Percentiles rank a stretch among this genome's conserved stretches.
Conservation (phyloP, 2,113 vertebrate genomes). For the Myotis lucifugus region DNA sequence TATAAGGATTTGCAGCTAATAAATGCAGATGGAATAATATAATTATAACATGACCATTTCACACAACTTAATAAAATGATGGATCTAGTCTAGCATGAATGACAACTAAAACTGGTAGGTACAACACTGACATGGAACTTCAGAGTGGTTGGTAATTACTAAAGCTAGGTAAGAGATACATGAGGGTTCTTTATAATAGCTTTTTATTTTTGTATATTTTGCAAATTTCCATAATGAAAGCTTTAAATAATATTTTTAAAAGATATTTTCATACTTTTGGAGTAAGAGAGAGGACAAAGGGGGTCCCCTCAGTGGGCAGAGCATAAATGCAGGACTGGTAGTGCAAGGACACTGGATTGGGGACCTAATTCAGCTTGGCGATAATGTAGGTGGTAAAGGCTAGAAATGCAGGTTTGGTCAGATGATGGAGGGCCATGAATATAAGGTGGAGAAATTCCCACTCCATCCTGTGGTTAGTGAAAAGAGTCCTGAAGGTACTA, state of each 20-base stretch:
- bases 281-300: background rate
- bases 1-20: background rate
- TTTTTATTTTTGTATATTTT: background rate
- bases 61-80: constrained; percentile 31
- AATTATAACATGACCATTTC: background rate
- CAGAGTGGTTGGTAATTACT: background rate
- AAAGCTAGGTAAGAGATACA: background rate
- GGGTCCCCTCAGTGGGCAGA: background rate
- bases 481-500: background rate
- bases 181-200: background rate
- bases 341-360: background rate
- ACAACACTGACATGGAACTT: background rate
- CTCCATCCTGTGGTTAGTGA: background rate
- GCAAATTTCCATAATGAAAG: background rate
- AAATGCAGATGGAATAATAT: background rate
- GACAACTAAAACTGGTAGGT: background rate
- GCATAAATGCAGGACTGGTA: background rate
- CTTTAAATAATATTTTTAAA: background rate
- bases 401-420: constrained; percentile 26
- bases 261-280: background rate
- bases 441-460: constrained; percentile 24
- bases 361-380: background rate
- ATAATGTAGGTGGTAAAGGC: background rate
- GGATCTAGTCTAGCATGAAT: background rate
- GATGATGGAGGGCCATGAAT: background rate